Evolutionary conservation across 2,797 vertebrate species (phyloP).

Genomic region (Acrocephalus scirpaceus): DNA sequence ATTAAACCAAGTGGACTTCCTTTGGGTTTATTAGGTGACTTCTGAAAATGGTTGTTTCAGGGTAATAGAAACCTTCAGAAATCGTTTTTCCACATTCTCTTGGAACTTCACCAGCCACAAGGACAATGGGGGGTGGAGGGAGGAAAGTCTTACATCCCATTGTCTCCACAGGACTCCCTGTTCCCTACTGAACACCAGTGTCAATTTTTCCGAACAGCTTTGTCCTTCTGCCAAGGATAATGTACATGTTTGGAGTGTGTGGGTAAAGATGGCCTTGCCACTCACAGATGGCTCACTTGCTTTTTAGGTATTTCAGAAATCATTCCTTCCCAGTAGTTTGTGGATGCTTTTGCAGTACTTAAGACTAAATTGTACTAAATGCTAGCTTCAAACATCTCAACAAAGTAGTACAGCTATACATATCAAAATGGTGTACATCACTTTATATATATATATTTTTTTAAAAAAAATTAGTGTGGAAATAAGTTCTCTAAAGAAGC

Average conservation of each 20-base stretch:
- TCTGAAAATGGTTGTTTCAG: neutral
- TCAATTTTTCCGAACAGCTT: neutral
- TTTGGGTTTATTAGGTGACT: neutral
- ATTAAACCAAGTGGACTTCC: neutral
- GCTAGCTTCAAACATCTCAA: neutral
- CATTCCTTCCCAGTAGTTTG: neutral
- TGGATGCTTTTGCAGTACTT: neutral
- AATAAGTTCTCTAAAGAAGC: neutral
- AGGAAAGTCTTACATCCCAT: neutral
- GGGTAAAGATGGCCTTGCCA: neutral
- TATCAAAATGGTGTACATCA: neutral
- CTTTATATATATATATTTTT: neutral
- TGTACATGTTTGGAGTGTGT: neutral
- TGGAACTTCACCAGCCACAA: constrained; percentile 14
- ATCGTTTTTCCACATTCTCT: neutral
- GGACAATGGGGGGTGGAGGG: neutral
- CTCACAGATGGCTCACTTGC: neutral
- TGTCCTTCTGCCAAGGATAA: neutral
- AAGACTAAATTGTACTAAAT: neutral
- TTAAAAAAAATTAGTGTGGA: neutral
- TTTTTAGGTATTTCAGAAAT: neutral
- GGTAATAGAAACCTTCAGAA: neutral
- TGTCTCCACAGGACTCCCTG: neutral
- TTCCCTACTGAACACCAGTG: neutral
- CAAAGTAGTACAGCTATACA: neutral